These are phyloP conservation scores for Drosophila repleta DNA, from an alignment of 1,140 invertebrate species.

Conservation along the genomic window DNA sequence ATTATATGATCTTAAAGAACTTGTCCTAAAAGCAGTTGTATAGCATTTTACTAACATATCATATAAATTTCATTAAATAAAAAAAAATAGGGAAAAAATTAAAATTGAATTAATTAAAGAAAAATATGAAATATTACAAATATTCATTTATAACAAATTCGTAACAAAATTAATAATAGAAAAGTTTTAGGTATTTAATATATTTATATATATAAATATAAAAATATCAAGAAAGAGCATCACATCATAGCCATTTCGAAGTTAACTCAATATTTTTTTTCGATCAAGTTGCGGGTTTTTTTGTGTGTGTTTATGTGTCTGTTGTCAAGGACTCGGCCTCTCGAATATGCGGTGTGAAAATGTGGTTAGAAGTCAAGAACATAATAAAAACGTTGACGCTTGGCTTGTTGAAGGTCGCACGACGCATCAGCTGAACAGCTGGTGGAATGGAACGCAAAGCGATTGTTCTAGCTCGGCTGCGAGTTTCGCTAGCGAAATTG, in stretches of 20 bases:
- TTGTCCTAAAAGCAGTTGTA: background rate
- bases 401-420: slow-evolving; percentile 56
- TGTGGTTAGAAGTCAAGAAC: slow-evolving; percentile 80
- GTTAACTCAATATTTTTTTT: no score
- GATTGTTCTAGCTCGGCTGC: slow-evolving; percentile 6
- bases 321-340: slow-evolving; percentile 50
- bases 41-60: no score
- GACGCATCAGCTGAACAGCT: slow-evolving; percentile 16
- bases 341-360: slow-evolving; percentile 72
- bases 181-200: no score
- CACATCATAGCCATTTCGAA: no score
- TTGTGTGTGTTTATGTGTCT: slow-evolving; percentile 34
- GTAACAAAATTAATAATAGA: no score
- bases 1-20: background rate
- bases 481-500: background rate
- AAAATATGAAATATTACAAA: no score
- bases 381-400: slow-evolving; percentile 70
- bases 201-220: slow-evolving; percentile 4
- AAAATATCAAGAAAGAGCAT: background rate
- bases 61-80: no score
- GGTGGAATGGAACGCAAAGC: slow-evolving; percentile 2
- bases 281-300: slow-evolving; percentile 2
- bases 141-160: no score
- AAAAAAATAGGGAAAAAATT: no score
- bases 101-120: no score